Conservation (phyloP, 2,888 invertebrate species). For the Drosophila yooni region DNA sequence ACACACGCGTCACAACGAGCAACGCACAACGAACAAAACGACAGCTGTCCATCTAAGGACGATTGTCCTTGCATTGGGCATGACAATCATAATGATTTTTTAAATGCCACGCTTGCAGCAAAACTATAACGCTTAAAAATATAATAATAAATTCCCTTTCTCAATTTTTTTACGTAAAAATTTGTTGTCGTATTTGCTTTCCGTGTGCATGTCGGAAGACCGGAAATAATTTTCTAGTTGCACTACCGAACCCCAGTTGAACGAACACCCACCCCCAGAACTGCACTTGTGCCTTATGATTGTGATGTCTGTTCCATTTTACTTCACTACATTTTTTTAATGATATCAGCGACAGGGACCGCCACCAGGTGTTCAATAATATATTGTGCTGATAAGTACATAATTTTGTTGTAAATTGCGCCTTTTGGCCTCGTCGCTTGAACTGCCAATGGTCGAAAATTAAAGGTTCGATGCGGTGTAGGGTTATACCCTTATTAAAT, state of each 20-base stretch:
- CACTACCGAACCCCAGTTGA: slow-evolving; percentile 28
- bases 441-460: slow-evolving; percentile 48
- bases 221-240: slow-evolving; percentile 81
- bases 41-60: slow-evolving; percentile 61
- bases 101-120: slow-evolving; percentile 67
- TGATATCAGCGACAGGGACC: slow-evolving; percentile 70
- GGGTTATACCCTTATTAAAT: slow-evolving; percentile 26
- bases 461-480: slow-evolving; percentile 9
- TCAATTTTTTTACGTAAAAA: slow-evolving; percentile 40
- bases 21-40: slow-evolving; percentile 24
- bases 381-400: slow-evolving; percentile 74
- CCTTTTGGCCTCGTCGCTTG: slow-evolving; percentile 64
- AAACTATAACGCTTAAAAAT: slow-evolving; percentile 69
- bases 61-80: slow-evolving; percentile 33
- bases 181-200: slow-evolving; percentile 24
- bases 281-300: slow-evolving; percentile 68
- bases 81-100: slow-evolving; percentile 74
- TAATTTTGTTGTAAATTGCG: slow-evolving; percentile 65
- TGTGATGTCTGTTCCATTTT: slow-evolving; percentile 49
- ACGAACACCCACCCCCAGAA: slow-evolving; percentile 55
- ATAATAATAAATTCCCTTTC: slow-evolving; percentile 64
- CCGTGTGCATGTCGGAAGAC: slow-evolving; percentile 75
- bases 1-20: slow-evolving; percentile 42
- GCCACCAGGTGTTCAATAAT: slow-evolving; percentile 82
- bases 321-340: slow-evolving; percentile 50